phyloP scores from a whole-genome alignment of 2,113 vertebrate genomes.

The Otus sunia region DNA sequence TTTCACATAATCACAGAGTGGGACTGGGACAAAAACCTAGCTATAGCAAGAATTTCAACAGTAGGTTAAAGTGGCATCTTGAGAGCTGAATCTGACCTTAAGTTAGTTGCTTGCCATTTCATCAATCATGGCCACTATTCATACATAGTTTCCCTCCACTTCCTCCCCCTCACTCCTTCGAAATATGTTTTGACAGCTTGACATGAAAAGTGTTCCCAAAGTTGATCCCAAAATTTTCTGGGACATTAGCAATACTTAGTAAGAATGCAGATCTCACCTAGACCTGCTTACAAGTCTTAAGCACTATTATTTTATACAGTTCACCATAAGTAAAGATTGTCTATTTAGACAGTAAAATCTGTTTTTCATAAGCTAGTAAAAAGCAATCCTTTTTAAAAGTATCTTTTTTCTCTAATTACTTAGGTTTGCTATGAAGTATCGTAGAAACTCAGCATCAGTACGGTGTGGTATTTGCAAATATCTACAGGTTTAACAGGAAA shows the following conservation, averaged over 20 bases:
- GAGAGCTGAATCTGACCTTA: background rate
- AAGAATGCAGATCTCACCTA: background rate
- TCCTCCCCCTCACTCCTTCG: background rate
- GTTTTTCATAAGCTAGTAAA: background rate
- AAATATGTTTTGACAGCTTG: background rate
- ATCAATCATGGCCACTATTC: background rate
- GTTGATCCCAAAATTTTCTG: background rate
- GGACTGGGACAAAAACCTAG: background rate
- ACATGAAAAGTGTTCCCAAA: background rate
- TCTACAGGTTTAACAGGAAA: background rate
- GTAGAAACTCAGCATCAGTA: background rate
- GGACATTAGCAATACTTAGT: background rate
- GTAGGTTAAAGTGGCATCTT: background rate
- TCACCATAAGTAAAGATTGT: background rate
- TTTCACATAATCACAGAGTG: background rate
- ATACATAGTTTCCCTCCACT: background rate
- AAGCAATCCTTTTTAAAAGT: background rate
- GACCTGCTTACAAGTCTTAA: background rate
- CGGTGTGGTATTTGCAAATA: background rate
- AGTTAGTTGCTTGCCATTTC: background rate
- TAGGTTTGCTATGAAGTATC: background rate
- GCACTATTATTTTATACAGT: background rate
- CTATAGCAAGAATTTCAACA: background rate
- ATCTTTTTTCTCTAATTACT: background rate
- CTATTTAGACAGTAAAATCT: background rate